These are phyloP conservation scores for Phania funesta DNA, from an alignment of 2,888 invertebrate genomes.

Conservation along the genomic window DNA sequence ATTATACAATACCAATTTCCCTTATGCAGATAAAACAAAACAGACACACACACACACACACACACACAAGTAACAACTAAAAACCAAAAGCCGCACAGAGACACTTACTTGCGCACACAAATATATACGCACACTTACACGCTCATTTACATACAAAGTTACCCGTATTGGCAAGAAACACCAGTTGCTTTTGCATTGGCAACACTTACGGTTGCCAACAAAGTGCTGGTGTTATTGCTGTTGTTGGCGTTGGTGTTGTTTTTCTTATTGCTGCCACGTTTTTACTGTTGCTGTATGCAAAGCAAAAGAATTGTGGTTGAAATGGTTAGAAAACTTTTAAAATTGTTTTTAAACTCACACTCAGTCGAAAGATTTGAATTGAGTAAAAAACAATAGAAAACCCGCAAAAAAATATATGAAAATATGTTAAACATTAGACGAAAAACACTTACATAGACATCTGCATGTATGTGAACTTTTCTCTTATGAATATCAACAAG, in stretches of 20 bases:
- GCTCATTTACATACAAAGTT: not conserved
- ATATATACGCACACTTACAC: not conserved
- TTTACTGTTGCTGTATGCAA: constrained; percentile 47
- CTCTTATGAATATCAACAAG: not conserved
- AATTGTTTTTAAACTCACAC: constrained; percentile 62
- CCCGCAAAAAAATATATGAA: constrained; percentile 10
- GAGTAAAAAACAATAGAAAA: constrained; percentile 24
- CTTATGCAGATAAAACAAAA: not conserved
- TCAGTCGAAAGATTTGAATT: constrained; percentile 13
- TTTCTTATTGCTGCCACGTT: not conserved
- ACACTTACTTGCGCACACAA: not conserved
- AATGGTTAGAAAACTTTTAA: constrained; percentile 62
- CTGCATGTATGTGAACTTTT: not conserved
- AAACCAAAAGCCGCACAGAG: constrained; percentile 4
- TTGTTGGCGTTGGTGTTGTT: not conserved
- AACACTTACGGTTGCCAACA: constrained; percentile 56
- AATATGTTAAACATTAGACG: constrained; percentile 48
- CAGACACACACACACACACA: not conserved
- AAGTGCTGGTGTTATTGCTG: constrained; percentile 10
- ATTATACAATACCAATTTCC: constrained; percentile 59
- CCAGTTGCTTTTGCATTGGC: constrained; percentile 62
- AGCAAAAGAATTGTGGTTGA: constrained; percentile 64
- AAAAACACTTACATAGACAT: not conserved
- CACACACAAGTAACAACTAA: not conserved
- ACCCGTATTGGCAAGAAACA: constrained; percentile 24